Evolutionary conservation across 2,797 vertebrate species (phyloP).

Genomic region (Intellagama lesueurii): DNA sequence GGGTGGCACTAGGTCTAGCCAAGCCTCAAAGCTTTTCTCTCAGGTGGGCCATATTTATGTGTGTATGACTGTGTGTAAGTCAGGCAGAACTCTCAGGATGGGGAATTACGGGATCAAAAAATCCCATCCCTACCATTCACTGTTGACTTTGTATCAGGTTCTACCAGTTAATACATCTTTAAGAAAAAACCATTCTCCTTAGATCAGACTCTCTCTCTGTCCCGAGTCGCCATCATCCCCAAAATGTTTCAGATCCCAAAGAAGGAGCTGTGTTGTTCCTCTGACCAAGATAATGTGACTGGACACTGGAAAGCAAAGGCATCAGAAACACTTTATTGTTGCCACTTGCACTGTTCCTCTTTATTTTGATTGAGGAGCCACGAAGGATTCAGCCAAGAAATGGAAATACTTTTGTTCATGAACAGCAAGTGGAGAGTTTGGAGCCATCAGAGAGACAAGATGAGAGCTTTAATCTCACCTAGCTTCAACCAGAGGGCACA

Average conservation of each 20-base stretch:
- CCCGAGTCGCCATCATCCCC: not conserved
- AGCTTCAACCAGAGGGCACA: rapidly evolving
- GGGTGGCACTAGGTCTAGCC: too few species aligned
- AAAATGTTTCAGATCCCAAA: not conserved
- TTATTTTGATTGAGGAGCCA: conserved; percentile 26
- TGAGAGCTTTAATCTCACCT: conserved; percentile 37
- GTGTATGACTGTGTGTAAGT: too few species aligned
- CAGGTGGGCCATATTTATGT: too few species aligned
- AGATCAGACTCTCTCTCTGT: not conserved
- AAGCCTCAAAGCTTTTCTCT: too few species aligned
- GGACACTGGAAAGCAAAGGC: not conserved
- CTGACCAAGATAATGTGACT: conserved; percentile 9
- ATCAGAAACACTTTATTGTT: conserved; percentile 62
- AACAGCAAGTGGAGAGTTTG: not conserved
- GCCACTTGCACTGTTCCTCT: conserved; percentile 17
- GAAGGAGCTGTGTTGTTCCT: not conserved
- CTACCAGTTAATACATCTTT: rapidly evolving
- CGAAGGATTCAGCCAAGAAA: conserved; percentile 12
- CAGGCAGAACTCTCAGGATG: too few species aligned
- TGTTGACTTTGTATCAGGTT: rapidly evolving
- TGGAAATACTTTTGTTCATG: conserved; percentile 28
- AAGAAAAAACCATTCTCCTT: rapidly evolving
- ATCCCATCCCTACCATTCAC: not conserved
- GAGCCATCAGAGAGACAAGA: rapidly evolving
- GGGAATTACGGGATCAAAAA: too few species aligned